Base-by-base conservation (phyloP, 2,797 vertebrate genomes). In the Chiroxiphia lanceolata region DNA sequence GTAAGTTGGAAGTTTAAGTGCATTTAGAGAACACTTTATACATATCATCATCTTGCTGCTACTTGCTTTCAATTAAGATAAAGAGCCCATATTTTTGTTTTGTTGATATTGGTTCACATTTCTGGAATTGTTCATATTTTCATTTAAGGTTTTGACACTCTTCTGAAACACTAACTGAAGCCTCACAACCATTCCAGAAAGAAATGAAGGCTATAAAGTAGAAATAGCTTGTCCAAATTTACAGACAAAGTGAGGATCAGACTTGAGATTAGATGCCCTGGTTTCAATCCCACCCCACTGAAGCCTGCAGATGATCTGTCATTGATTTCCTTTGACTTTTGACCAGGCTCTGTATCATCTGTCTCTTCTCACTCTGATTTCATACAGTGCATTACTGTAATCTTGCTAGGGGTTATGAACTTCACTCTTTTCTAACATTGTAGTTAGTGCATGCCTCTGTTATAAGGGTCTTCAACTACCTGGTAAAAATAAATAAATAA, bases 271-370 rank as follows among this genome's bases (percentile, higher is more conserved):
- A 93, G 60, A 83, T 60, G 60, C 10, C 20, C 36, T 9, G 0
- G 45, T 74, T 95, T 94, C 87, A 87, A 10, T 87, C 75, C 71
- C 44, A 68, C 13, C 34, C 13, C 67, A 29, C 27, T 65, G 67
- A 89, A 90, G 33, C 50, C 59, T 82, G 79, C 50, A 95, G 85
- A 90, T 59, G 69, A 88, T 71, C 38, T 81, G 79, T 20, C 72
- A 83, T 69, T 81, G 93, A 94, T 92, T 93, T 87, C 63, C 47
- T 79, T 72, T 82, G 77, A 70, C 80, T 87, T 93, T 90, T 90
- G 74, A 86, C 77, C 91, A 89, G 69, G 18, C 27, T 82, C 48
- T 67, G 59, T 51, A 63, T 87, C 59, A 27, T 69, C 40, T 69
- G 8, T 70, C 81, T 69, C 38, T 82, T 81, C 79, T 61, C 53